phyloP scores from a whole-genome alignment of 2,797 vertebrate species.

The Hyperoplus immaculatus region DNA sequence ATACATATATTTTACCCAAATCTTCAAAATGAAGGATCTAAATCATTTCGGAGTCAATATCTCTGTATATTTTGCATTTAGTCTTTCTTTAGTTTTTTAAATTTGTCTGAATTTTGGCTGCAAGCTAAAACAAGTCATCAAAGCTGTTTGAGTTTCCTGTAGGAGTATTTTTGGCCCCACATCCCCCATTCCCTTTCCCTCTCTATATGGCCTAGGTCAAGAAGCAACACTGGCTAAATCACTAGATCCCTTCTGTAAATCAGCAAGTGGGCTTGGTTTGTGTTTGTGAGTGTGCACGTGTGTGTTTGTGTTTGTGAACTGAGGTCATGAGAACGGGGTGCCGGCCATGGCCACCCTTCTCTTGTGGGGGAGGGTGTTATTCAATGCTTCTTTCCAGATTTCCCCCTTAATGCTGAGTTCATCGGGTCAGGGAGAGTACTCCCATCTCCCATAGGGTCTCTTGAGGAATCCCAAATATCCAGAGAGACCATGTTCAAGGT shows the following conservation, averaged over 20 bases:
- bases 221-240: slow-evolving; percentile 72
- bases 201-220: slow-evolving; percentile 65
- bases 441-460: slow-evolving; percentile 57
- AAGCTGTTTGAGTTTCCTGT: slow-evolving; percentile 64
- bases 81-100: background rate
- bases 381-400: slow-evolving; percentile 56
- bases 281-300: slow-evolving; percentile 61
- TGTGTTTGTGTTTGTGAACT: slow-evolving; percentile 65
- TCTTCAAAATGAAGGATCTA: background rate
- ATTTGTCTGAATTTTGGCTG: slow-evolving; percentile 13
- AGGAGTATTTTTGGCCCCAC: slow-evolving; percentile 59
- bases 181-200: slow-evolving; percentile 52
- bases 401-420: slow-evolving; percentile 55
- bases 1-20: background rate
- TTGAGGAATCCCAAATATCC: slow-evolving; percentile 73
- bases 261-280: slow-evolving; percentile 80
- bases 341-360: slow-evolving; percentile 62
- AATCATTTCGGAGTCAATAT: background rate
- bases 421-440: slow-evolving; percentile 71
- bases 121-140: slow-evolving; percentile 33
- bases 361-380: slow-evolving; percentile 57
- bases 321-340: slow-evolving; percentile 86
- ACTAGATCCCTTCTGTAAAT: slow-evolving; percentile 67
- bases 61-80: background rate
- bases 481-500: slow-evolving; percentile 49